Percentiles rank a stretch among this genome's conserved stretches.
These are phyloP conservation scores for Channallabes apus DNA, from an alignment of 2,797 vertebrate genomes.

Conservation along the genomic window DNA sequence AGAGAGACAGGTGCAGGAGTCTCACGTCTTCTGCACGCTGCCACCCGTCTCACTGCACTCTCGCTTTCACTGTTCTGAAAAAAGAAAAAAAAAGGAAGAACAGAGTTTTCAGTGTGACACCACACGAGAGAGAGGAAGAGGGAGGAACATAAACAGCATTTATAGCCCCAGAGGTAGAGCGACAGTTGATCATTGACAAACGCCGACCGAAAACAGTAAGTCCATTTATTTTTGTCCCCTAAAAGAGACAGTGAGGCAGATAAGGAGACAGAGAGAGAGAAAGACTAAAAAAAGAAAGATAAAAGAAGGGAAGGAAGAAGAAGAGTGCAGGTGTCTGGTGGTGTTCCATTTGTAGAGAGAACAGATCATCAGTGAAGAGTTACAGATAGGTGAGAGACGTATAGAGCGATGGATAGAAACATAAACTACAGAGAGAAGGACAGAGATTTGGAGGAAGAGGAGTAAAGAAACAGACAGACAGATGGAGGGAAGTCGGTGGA, in stretches of 20 bases:
- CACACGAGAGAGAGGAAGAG: slow-evolving; percentile 40
- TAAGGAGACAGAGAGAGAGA: slow-evolving; percentile 34
- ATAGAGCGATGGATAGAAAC: not conserved
- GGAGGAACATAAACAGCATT: slow-evolving; percentile 55
- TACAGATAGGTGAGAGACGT: slow-evolving; percentile 25
- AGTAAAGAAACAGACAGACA: not conserved
- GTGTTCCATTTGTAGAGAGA: not conserved
- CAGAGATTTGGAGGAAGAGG: too few relatives aligned
- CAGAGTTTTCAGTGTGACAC: slow-evolving; percentile 61
- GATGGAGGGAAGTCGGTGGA: not conserved
- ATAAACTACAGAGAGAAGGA: slow-evolving; percentile 27
- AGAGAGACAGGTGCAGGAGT: not conserved
- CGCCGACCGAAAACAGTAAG: slow-evolving; percentile 67
- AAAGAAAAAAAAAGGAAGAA: slow-evolving; percentile 75
- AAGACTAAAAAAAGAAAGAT: slow-evolving; percentile 7
- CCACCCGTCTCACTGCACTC: slow-evolving; percentile 46
- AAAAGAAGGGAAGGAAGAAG: slow-evolving; percentile 34
- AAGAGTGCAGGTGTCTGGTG: not conserved
- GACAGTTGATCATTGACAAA: slow-evolving; percentile 63
- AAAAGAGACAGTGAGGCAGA: not conserved
- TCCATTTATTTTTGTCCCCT: slow-evolving; percentile 56
- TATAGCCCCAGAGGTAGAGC: slow-evolving; percentile 37
- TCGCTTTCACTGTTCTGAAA: slow-evolving; percentile 84
- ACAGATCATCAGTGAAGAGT: not conserved
- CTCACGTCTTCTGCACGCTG: not conserved